Evolutionary conservation across 2,888 invertebrate species (phyloP), one percentile per base, ranked within the genome.

Genomic region (Saturnia japonica): DNA sequence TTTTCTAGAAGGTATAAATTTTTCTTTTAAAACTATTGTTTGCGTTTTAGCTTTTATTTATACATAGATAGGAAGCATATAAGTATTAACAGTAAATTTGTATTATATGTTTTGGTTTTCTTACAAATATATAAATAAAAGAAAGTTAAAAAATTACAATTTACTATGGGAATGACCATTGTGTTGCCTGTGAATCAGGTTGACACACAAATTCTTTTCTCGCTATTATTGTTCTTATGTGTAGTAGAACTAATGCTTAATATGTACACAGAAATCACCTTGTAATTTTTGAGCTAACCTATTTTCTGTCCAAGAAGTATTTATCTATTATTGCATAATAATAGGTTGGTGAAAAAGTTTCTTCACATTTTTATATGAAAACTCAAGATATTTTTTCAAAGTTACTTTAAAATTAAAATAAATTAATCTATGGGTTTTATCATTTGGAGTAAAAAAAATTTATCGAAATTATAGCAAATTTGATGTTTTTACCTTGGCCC

Each of bases 121-220:
- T 47, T 7, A 19, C 6, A 47, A 47, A 19, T 19, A 47, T 47
- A n/a, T 47, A 19, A 47, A 47, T 19, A 47, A 47, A 47, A 47
- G 47, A 47, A 47, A 54, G 54, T 54, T 22, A 69, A 22, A 45
- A 69, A 16, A 40, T 40, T 51, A 69, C 47, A 64, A 51, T 34
- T 69, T 69, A 69, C 64, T 69, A 66, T 25, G 47, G 34, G 64
- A 66, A 69, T 69, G 69, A 57, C 68, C 34, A 84, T 88, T 88
- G 86, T 88, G 73, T 81, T 76, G 79, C 79, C 76, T 88, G 88
- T 83, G 88, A 88, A 88, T 84, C 77, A 83, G 88, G 88, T 8
- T 88, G 87, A 86, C 88, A 87, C 78, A 84, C 80, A 82, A 85
- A 86, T 82, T 76, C 75, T 72, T 71, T 79, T 86, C 84, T 82